Evolutionary conservation across 2,113 vertebrate species (phyloP).

Genomic region (Dromiciops gliroides): DNA sequence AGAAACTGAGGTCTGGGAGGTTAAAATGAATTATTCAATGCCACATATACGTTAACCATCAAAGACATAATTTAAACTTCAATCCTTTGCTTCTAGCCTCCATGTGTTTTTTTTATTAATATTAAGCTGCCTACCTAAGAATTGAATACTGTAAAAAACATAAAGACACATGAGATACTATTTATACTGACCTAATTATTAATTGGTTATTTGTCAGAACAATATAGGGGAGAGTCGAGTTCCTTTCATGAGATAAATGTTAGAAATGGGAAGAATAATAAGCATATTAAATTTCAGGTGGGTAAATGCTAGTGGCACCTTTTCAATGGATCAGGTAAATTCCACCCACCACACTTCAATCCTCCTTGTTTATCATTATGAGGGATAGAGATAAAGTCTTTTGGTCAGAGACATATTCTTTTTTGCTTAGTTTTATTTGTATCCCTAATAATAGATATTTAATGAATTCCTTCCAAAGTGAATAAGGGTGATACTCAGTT

Average conservation of each 20-base stretch:
- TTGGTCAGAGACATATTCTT: not conserved
- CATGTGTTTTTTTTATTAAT: not conserved
- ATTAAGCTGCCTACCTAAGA: not conserved
- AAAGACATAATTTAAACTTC: not conserved
- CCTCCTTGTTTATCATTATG: not conserved
- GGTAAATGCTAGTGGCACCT: not conserved
- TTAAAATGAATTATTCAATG: too few relatives aligned
- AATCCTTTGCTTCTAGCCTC: not conserved
- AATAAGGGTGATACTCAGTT: not conserved
- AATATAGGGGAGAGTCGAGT: not conserved
- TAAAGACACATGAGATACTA: not conserved
- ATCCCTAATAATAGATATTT: not conserved
- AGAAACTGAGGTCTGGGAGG: too few relatives aligned
- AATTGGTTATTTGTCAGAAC: not conserved
- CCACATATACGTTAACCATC: not conserved
- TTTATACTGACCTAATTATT: too few relatives aligned
- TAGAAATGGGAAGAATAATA: not conserved
- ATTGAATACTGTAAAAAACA: not conserved
- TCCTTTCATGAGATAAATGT: not conserved
- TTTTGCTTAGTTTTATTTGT: not conserved
- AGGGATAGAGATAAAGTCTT: not conserved
- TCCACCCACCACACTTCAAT: not conserved
- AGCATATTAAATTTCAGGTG: not conserved
- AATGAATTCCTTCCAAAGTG: not conserved
- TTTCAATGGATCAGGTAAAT: not conserved